Evolutionary conservation across 2,888 invertebrate genomes (phyloP).

Genomic region (Ypsolopha scabrella): DNA sequence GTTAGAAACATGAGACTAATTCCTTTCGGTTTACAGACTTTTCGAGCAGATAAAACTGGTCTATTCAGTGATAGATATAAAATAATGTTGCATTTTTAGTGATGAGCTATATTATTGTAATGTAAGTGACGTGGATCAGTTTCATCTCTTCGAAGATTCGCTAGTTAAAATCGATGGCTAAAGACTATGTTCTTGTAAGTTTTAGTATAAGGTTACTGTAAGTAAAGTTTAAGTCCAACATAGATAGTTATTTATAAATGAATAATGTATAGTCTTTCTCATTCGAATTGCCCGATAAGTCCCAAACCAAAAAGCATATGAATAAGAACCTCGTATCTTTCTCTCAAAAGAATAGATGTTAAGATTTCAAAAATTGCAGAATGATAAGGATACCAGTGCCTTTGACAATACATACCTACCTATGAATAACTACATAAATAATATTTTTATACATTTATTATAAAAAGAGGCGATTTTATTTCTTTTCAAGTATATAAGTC

Average conservation of each 20-base stretch:
- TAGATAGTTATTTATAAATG: slow-evolving; percentile 64
- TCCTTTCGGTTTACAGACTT: slow-evolving; percentile 56
- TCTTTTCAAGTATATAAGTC: slow-evolving; percentile 14
- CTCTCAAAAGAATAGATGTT: neutral
- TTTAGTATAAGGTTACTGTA: slow-evolving; percentile 45
- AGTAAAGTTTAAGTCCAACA: slow-evolving; percentile 53
- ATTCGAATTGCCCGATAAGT: slow-evolving; percentile 51
- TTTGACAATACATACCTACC: slow-evolving; percentile 66
- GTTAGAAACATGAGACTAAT: slow-evolving; percentile 44
- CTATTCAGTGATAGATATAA: slow-evolving; percentile 65
- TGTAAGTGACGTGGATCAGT: slow-evolving; percentile 62
- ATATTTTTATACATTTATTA: slow-evolving; percentile 65
- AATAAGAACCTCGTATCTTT: slow-evolving; percentile 33
- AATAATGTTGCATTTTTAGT: slow-evolving; percentile 63
- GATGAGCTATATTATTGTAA: slow-evolving; percentile 57
- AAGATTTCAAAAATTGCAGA: slow-evolving; percentile 15
- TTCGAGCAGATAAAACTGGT: slow-evolving; percentile 67
- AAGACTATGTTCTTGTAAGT: slow-evolving; percentile 63
- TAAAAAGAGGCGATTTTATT: slow-evolving; percentile 39
- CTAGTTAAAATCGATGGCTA: slow-evolving; percentile 58
- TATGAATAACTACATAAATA: slow-evolving; percentile 49
- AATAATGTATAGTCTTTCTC: slow-evolving; percentile 54
- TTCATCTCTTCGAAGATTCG: slow-evolving; percentile 69
- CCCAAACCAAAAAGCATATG: slow-evolving; percentile 52
- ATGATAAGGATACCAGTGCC: slow-evolving; percentile 54